A percentile compares a stretch with the other conserved stretches of the same genome.
These are phyloP conservation scores for Phataginus tetradactyla DNA, from an alignment of 2,797 vertebrate species.

Conservation along the genomic window DNA sequence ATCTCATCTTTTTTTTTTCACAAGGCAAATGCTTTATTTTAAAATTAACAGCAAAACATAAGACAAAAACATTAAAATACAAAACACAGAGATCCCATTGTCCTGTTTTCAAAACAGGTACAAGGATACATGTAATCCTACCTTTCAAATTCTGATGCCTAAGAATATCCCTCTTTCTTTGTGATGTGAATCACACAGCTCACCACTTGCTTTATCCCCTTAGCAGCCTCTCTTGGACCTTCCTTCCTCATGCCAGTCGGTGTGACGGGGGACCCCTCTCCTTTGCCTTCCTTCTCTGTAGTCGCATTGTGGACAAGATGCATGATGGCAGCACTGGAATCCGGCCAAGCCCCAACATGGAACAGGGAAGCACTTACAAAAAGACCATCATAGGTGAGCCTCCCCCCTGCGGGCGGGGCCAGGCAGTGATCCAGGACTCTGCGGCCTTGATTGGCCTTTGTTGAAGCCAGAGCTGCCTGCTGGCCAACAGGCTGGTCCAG, in stretches of 20 bases:
- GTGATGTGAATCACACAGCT: background rate
- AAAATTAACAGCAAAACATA: conserved; percentile 78
- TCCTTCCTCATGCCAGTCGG: background rate
- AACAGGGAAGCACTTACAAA: conserved; percentile 94
- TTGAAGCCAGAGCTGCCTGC: background rate
- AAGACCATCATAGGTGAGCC: conserved; percentile 95
- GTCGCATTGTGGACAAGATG: conserved; percentile 94
- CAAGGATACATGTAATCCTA: background rate
- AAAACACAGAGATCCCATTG: conserved; percentile 48
- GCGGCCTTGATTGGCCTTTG: background rate
- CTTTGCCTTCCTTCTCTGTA: conserved; percentile 75
- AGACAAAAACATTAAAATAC: conserved; percentile 77
- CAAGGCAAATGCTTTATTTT: conserved; percentile 83
- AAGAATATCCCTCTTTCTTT: background rate
- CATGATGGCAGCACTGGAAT: conserved; percentile 92
- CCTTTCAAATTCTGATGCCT: background rate
- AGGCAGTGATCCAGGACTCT: background rate
- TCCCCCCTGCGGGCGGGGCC: accelerated
- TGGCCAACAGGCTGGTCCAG: background rate
- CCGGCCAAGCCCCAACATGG: conserved; percentile 90
- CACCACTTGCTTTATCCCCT: background rate
- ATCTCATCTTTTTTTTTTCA: background rate
- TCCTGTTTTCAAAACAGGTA: conserved; percentile 45
- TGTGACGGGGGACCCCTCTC: background rate
- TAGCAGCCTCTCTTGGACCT: background rate